A percentile compares a stretch with the other conserved stretches of the same genome.
phyloP scores from a whole-genome alignment of 2,797 vertebrate species.

The Karalla daura region DNA sequence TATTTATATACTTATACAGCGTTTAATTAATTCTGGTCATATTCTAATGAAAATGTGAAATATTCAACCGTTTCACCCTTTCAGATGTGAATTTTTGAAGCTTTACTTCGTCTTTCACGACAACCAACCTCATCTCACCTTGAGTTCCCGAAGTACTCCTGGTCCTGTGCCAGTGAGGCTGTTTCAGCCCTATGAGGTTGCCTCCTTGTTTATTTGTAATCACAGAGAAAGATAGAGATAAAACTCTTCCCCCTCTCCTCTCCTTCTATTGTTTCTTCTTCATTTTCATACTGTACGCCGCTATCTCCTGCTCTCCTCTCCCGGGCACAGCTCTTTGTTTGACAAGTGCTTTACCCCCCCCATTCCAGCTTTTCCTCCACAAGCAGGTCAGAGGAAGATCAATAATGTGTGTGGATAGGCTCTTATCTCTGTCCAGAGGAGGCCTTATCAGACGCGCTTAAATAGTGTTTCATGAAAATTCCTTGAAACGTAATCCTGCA shows the following conservation, averaged over 20 bases:
- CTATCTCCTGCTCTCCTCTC: constrained; percentile 42
- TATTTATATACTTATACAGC: no score
- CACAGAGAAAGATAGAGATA: not conserved
- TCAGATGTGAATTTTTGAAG: not conserved
- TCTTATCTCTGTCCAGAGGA: constrained; percentile 75
- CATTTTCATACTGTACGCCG: constrained; percentile 28
- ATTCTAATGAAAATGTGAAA: not conserved
- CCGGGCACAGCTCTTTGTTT: constrained; percentile 53
- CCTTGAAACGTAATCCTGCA: constrained; percentile 72
- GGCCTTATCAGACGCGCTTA: constrained; percentile 74
- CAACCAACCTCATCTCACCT: not conserved
- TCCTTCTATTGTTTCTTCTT: constrained; percentile 1
- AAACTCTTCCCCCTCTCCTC: not conserved
- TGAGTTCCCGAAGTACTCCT: not conserved
- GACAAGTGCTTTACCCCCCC: constrained; percentile 67
- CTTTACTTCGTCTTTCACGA: not conserved
- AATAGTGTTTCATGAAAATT: constrained; percentile 79
- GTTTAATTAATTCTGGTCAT: not conserved
- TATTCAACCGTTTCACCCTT: not conserved
- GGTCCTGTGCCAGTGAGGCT: not conserved
- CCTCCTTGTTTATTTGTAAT: not conserved
- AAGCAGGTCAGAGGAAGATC: constrained; percentile 78
- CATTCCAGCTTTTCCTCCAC: constrained; percentile 75
- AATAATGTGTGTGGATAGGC: constrained; percentile 74
- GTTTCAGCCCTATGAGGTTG: not conserved